phyloP scores from a whole-genome alignment of 2,888 invertebrate genomes.

The Spicauda simplicius region DNA sequence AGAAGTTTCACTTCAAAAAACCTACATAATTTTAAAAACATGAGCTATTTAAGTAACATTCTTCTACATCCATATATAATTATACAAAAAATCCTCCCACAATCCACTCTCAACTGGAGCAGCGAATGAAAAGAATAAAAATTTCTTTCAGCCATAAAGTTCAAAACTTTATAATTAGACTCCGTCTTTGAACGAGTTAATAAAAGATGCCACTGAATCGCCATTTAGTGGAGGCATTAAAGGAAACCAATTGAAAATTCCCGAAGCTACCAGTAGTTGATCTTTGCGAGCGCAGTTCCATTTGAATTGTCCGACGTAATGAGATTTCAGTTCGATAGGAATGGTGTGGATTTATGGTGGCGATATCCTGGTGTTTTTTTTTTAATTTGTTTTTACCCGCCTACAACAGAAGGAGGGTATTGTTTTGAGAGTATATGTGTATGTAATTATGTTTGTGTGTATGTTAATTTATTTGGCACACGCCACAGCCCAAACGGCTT shows the following conservation, averaged over 20 bases:
- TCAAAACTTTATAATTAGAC: constrained; percentile 36
- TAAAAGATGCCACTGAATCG: constrained; percentile 36
- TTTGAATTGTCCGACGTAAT: constrained; percentile 13
- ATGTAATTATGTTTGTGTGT: no score
- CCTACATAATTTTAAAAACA: no score
- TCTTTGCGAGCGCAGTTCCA: constrained; percentile 16
- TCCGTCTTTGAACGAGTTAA: constrained; percentile 31
- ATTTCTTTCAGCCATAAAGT: constrained; percentile 29
- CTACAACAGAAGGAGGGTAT: no score
- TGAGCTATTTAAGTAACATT: background rate
- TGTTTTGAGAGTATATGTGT: no score
- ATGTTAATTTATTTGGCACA: no score
- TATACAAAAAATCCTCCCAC: background rate
- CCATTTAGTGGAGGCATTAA: constrained; percentile 35
- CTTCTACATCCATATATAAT: background rate
- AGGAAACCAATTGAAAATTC: constrained; percentile 36
- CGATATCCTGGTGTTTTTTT: background rate
- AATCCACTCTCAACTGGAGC: constrained; percentile 24
- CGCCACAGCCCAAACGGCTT: no score
- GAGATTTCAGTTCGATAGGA: constrained; percentile 4
- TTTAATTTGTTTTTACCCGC: no score
- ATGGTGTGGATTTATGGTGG: background rate
- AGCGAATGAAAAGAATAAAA: constrained; percentile 26
- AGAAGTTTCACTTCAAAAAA: no score
- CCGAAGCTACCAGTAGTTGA: constrained; percentile 29